phyloP scores from a whole-genome alignment of 1,140 invertebrate genomes.

The Trichonephila inaurata region DNA sequence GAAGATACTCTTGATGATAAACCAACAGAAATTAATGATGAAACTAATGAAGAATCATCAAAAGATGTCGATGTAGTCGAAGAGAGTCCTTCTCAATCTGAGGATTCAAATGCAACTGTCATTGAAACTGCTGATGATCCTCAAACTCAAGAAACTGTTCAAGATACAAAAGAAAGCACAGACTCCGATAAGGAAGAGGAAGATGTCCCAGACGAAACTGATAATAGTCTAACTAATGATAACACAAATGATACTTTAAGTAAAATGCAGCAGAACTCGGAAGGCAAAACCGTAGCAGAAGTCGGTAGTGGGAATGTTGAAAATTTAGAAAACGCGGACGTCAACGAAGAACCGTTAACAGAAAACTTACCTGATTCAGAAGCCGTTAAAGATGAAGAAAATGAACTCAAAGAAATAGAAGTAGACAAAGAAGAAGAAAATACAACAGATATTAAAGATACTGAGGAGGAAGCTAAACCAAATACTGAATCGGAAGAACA shows the following conservation, averaged over 20 bases:
- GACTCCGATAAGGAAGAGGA: conserved; percentile 15
- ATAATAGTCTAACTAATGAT: neutral
- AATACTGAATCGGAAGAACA: conserved; percentile 30
- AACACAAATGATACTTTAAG: neutral
- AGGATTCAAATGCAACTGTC: conserved; percentile 25
- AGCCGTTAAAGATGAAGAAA: neutral
- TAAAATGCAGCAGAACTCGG: conserved; percentile 42
- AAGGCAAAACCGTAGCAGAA: conserved; percentile 59
- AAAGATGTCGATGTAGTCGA: neutral
- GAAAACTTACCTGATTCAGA: neutral
- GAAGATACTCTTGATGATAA: conserved; percentile 37
- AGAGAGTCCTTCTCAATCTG: neutral
- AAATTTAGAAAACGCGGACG: conserved; percentile 32
- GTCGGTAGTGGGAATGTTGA: conserved; percentile 44
- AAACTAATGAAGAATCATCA: conserved; percentile 8
- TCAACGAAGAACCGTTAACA: neutral
- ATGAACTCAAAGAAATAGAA: neutral
- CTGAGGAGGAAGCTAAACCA: neutral
- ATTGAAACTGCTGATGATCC: neutral
- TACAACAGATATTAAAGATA: neutral
- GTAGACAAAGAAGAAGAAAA: conserved; percentile 8
- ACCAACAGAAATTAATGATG: conserved; percentile 16
- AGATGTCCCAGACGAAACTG: neutral
- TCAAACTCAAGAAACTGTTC: neutral
- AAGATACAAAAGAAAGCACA: conserved; percentile 8